A percentile compares a stretch with the other conserved stretches of the same genome.
Conservation (phyloP, 2,888 invertebrate species). For the Iselma pallidipennis region DNA sequence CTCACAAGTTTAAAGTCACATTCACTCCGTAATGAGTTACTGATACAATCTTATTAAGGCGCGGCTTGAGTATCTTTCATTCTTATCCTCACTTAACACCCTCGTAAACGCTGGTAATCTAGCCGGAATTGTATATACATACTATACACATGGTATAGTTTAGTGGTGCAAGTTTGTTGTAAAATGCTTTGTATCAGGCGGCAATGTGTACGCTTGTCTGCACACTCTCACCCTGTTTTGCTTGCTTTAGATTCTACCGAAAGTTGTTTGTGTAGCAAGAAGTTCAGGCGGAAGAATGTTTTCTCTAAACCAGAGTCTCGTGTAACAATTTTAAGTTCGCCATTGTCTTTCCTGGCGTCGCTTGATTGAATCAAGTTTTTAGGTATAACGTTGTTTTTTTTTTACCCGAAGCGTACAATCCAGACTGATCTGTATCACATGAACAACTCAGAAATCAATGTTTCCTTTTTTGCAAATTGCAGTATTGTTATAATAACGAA, state of each 20-base stretch:
- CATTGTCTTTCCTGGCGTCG: constrained; percentile 1
- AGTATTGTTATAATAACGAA: not conserved
- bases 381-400: too few species aligned
- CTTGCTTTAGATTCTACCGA: constrained; percentile 8
- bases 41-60: constrained; percentile 50
- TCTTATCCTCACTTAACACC: constrained; percentile 46
- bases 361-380: too few species aligned
- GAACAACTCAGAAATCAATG: too few species aligned
- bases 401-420: not conserved
- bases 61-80: constrained; percentile 42
- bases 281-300: constrained; percentile 23
- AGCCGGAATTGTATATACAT: constrained; percentile 37
- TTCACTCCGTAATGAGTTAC: constrained; percentile 48
- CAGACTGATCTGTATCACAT: too few species aligned
- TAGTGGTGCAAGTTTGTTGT: constrained; percentile 20
- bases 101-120: constrained; percentile 43
- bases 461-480: not conserved
- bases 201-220: constrained; percentile 17
- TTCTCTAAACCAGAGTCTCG: constrained; percentile 16
- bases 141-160: constrained; percentile 34
- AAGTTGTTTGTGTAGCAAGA: constrained; percentile 22
- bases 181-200: constrained; percentile 14
- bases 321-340: constrained; percentile 24
- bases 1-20: constrained; percentile 38
- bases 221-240: constrained; percentile 18